A percentile compares a stretch with the other conserved stretches of the same genome.
Evolutionary conservation across 2,113 vertebrate genomes (phyloP).

Genomic region (Pardalotus punctatus): DNA sequence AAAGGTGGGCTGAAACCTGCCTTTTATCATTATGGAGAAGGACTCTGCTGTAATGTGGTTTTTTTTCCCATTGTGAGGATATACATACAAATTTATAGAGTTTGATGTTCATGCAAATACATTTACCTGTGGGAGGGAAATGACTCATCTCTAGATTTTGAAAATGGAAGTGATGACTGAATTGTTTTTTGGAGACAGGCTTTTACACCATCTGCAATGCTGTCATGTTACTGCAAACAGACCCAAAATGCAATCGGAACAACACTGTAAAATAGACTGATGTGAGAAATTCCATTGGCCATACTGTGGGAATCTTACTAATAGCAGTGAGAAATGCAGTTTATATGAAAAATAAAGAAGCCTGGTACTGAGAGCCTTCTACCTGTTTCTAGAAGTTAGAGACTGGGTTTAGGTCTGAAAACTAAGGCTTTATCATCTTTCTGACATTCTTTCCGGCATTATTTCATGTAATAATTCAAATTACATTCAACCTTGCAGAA

Average conservation of each 20-base stretch:
- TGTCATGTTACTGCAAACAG: conserved; percentile 45
- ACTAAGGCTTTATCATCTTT: neutral
- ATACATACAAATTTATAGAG: neutral
- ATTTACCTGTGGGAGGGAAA: conserved; percentile 45
- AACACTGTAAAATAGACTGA: neutral
- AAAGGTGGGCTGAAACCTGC: neutral
- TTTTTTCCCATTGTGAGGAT: neutral
- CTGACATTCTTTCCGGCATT: neutral
- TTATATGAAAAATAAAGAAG: neutral
- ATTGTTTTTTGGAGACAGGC: conserved; percentile 42
- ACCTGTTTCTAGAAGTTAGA: neutral
- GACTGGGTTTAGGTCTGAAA: neutral
- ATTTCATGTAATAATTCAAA: neutral
- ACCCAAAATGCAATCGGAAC: neutral
- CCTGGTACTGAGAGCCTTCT: neutral
- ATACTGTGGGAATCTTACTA: neutral
- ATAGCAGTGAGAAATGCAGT: neutral
- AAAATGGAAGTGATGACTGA: conserved; percentile 50
- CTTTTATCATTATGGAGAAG: neutral
- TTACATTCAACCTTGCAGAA: neutral
- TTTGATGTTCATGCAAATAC: conserved; percentile 8
- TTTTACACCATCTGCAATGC: conserved; percentile 45
- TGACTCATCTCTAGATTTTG: conserved; percentile 52
- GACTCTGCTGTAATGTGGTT: neutral
- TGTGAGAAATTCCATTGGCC: conserved; percentile 4